phyloP scores from a whole-genome alignment of 1,140 invertebrate genomes.

The Drosophila setifemur region DNA sequence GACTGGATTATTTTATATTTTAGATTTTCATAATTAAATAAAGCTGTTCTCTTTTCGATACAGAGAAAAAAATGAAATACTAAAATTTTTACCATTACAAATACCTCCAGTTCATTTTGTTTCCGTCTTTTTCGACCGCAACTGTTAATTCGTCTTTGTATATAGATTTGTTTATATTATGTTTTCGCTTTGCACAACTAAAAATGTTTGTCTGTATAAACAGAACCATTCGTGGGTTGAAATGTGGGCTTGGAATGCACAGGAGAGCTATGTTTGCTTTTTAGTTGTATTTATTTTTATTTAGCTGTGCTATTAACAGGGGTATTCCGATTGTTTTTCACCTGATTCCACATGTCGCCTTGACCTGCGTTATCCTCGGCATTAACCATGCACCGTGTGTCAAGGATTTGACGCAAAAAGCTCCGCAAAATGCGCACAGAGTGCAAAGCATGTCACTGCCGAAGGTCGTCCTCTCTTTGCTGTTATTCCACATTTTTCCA shows the following conservation, averaged over 20 bases:
- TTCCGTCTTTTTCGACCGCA: conserved; percentile 5
- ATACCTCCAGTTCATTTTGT: neutral
- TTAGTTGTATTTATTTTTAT: conserved; percentile 30
- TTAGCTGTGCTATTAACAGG: conserved; percentile 10
- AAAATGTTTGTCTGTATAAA: conserved; percentile 46
- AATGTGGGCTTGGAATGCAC: conserved; percentile 49
- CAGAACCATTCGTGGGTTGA: conserved; percentile 37
- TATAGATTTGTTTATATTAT: conserved; percentile 37
- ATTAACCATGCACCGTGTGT: conserved; percentile 44
- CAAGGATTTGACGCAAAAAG: conserved; percentile 60
- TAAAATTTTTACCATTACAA: neutral
- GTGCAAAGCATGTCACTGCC: conserved; percentile 21
- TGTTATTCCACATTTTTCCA: neutral
- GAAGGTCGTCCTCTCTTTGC: conserved; percentile 12
- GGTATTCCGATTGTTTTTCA: conserved; percentile 4
- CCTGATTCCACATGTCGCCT: conserved; percentile 35
- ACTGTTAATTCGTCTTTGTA: conserved; percentile 17
- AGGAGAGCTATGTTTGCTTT: conserved; percentile 30
- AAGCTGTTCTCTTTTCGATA: too few species aligned
- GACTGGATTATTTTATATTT: too few species aligned
- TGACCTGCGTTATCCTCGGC: conserved; percentile 65
- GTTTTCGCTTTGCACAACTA: conserved; percentile 47
- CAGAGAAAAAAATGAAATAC: too few species aligned
- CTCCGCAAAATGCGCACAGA: conserved; percentile 18
- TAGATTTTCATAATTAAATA: too few species aligned